phyloP scores from a whole-genome alignment of 2,797 vertebrate species.

The Notoglanidium macrostoma region DNA sequence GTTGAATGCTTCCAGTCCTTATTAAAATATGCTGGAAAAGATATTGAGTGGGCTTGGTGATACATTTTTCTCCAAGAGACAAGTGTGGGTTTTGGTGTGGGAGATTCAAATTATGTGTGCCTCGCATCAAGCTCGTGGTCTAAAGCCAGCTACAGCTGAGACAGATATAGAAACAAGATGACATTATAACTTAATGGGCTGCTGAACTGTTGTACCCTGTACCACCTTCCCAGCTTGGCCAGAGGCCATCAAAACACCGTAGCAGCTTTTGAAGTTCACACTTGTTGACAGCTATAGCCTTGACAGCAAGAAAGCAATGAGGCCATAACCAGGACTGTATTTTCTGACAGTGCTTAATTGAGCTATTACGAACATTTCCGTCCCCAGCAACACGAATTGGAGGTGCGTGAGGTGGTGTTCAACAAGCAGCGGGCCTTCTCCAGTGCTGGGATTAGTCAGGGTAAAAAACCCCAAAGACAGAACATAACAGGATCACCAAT shows the following conservation, averaged over 20 bases:
- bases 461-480: slow-evolving; percentile 58
- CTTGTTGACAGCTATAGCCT: slow-evolving; percentile 12
- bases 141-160: neutral
- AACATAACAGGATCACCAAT: slow-evolving; percentile 59
- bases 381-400: slow-evolving; percentile 4
- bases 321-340: neutral
- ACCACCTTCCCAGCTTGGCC: slow-evolving; percentile 34
- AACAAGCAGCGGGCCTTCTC: slow-evolving; percentile 63
- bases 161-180: slow-evolving; percentile 34
- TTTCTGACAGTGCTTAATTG: slow-evolving; percentile 43
- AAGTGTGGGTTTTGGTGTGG: slow-evolving; percentile 30
- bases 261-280: neutral
- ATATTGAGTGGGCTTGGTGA: slow-evolving; percentile 27
- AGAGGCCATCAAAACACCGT: slow-evolving; percentile 8
- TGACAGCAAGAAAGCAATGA: slow-evolving; percentile 8
- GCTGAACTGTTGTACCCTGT: slow-evolving; percentile 36
- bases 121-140: slow-evolving; percentile 22
- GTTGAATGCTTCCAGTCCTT: neutral
- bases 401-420: slow-evolving; percentile 8
- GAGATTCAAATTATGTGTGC: slow-evolving; percentile 35
- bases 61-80: slow-evolving; percentile 26
- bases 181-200: slow-evolving; percentile 43
- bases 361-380: slow-evolving; percentile 27
- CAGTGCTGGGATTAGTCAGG: slow-evolving; percentile 60
- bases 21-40: slow-evolving; percentile 23